phyloP scores from a whole-genome alignment of 1,140 invertebrate species.

The Contarinia nasturtii region DNA sequence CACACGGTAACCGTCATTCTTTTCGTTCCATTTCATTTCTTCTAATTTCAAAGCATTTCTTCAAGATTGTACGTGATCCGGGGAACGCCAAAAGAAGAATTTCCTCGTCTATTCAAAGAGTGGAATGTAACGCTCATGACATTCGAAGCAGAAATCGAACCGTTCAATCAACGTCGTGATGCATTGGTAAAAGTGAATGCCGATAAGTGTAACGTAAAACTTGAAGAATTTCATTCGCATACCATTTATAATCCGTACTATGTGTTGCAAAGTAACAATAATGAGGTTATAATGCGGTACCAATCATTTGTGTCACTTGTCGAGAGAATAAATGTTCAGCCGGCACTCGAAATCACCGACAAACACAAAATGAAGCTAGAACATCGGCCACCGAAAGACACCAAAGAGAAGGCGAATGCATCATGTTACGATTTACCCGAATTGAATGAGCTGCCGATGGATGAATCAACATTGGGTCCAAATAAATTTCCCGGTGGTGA shows the following conservation, averaged over 20 bases:
- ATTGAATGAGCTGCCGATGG: conserved; percentile 34
- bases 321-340: conserved; percentile 30
- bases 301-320: conserved; percentile 46
- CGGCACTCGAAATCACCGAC: no score
- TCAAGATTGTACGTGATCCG: conserved; percentile 40
- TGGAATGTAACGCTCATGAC: conserved; percentile 48
- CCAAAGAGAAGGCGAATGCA: conserved; percentile 23
- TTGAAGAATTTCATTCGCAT: conserved; percentile 41
- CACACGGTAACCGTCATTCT: conserved; percentile 8
- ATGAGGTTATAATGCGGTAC: conserved; percentile 45
- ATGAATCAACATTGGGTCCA: conserved; percentile 21
- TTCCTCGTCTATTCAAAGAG: conserved; percentile 40
- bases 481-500: conserved; percentile 44
- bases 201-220: conserved; percentile 32
- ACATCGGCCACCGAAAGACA: conserved; percentile 23
- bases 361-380: no score
- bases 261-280: conserved; percentile 41
- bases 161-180: conserved; percentile 42
- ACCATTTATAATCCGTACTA: conserved; percentile 46
- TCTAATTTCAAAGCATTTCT: conserved; percentile 2
- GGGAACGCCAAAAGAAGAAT: conserved; percentile 38
- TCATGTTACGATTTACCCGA: conserved; percentile 35
- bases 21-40: neutral
- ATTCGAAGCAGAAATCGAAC: conserved; percentile 51
- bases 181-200: conserved; percentile 36